Conservation (phyloP, 2,113 vertebrate species). For the Burhinus bistriatus region DNA sequence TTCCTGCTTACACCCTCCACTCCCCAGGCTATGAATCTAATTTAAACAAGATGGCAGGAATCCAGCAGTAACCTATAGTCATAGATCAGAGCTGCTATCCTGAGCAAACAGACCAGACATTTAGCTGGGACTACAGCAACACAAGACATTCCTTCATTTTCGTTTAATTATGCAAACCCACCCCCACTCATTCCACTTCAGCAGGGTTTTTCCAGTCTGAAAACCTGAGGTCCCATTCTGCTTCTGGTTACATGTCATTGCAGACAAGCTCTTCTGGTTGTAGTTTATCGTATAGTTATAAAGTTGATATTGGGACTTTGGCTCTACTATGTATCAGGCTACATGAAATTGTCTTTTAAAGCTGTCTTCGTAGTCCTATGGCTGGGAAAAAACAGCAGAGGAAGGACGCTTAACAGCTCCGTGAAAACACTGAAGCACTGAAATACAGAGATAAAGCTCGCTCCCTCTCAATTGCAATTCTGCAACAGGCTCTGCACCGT, state of each 20-base stretch:
- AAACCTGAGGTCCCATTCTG: background rate
- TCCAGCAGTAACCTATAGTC: conserved; percentile 52
- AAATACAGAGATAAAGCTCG: background rate
- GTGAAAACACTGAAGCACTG: background rate
- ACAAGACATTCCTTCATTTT: conserved; percentile 32
- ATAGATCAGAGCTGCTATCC: conserved; percentile 23
- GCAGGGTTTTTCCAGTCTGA: background rate
- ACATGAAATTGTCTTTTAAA: background rate
- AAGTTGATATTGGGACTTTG: background rate
- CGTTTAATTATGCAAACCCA: background rate
- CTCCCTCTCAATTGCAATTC: background rate
- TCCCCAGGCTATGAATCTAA: conserved; percentile 50
- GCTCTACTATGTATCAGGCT: background rate
- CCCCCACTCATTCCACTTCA: background rate
- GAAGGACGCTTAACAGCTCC: background rate
- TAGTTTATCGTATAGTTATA: background rate
- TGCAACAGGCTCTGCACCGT: background rate
- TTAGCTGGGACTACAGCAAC: background rate
- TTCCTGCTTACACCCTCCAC: conserved; percentile 61
- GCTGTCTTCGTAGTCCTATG: background rate
- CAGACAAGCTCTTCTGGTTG: background rate
- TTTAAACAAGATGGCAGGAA: conserved; percentile 75
- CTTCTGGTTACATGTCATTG: background rate
- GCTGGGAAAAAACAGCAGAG: background rate
- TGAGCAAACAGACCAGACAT: background rate